Base-by-base conservation (phyloP, 2,888 invertebrate species). In the Achlya flavicornis region DNA sequence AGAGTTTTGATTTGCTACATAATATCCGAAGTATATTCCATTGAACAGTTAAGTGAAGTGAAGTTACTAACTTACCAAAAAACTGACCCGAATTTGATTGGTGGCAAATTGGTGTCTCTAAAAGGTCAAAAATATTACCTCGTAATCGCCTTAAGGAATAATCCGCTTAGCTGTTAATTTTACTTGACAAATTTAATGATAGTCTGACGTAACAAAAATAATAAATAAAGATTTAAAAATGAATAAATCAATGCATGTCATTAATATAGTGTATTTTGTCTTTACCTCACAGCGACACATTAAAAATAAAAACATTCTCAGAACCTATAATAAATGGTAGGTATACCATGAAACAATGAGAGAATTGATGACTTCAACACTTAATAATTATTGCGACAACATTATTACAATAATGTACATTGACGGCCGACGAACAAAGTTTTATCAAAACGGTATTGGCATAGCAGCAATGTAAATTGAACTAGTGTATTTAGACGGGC, bases 311-410 rank as follows among this genome's bases (percentile, higher is more conserved):
- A 73, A 74, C 78, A 76, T 72, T 76, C 72, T 78, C 74, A 73
- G 77, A 82, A 81, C 77, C 78, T 19, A 68, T 72, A 73, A 70
- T 78, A 79, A 43, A 16, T 66, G 74, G 75, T 77, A 79, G n/a
- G n/a, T n/a, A n/a, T n/a, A 81, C 79, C 76, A 76, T 78, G 78
- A 77, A 81, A 79, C 80, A 84, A 81, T 77, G 81, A 80, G 78
- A 81, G 73, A 83, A 83, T 81, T 81, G 78, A 83, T 81, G 78
- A 79, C 74, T 71, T 69, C 69, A 69, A 74, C 72, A 68, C 69
- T 71, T 73, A 69, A 74, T 72, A 67, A 66, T 53, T 61, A 64
- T 57, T 53, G 12, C 48, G 19, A 43, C 57, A 35, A 69, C 64
- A 64, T 63, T 60, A 16, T 10, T 3, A 19, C 46, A 19, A 10